phyloP scores from a whole-genome alignment of 2,113 vertebrate species.

The Dasyurus viverrinus region DNA sequence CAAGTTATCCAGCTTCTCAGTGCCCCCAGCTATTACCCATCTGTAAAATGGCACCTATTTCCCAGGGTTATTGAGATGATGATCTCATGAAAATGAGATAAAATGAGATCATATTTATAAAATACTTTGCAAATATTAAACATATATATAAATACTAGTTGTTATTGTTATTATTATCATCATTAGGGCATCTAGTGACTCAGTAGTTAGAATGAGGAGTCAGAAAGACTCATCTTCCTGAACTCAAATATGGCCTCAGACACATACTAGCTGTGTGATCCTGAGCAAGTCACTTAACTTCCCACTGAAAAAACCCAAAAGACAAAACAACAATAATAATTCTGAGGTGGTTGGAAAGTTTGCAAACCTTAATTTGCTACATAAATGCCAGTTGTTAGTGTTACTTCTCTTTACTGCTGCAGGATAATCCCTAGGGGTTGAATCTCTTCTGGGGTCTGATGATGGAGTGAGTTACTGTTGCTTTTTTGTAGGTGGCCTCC shows the following conservation, averaged over 20 bases:
- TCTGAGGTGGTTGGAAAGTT: not conserved
- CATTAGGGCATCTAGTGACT: too few relatives aligned
- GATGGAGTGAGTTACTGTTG: slow-evolving; percentile 58
- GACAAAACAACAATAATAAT: not conserved
- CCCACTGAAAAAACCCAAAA: not conserved
- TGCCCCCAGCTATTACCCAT: too few relatives aligned
- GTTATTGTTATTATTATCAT: too few relatives aligned
- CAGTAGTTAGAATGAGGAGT: too few relatives aligned
- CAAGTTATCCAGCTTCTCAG: too few relatives aligned
- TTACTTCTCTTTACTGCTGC: not conserved
- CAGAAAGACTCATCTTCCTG: too few relatives aligned
- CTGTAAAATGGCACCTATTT: too few relatives aligned
- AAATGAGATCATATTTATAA: too few relatives aligned
- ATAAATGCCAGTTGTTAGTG: not conserved
- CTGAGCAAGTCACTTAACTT: accelerated
- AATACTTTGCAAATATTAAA: too few relatives aligned
- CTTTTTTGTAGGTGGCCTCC: slow-evolving; percentile 87
- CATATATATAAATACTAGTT: too few relatives aligned
- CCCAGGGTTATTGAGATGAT: too few relatives aligned
- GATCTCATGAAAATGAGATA: too few relatives aligned
- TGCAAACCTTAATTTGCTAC: not conserved
- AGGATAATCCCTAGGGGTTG: not conserved
- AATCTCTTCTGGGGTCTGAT: accelerated
- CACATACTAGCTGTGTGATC: accelerated
- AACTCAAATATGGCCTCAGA: not conserved